Base-by-base conservation (phyloP, 2,888 invertebrate species). In the Thereva unica region DNA sequence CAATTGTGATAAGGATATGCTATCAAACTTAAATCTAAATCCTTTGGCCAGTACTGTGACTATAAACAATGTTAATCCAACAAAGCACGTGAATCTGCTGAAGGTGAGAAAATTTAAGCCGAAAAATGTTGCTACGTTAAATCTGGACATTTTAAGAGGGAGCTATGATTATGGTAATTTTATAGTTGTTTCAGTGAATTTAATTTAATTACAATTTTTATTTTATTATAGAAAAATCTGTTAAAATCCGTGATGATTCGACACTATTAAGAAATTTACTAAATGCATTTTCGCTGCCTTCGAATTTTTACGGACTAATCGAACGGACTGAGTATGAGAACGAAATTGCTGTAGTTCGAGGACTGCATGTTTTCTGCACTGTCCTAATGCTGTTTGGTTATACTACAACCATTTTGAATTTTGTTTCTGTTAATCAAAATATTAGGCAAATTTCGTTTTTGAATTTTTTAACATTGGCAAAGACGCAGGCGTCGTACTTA, bases 331-430 rank as follows among this genome's bases (percentile, higher is more conserved):
- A 35, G 8, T 83, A 84, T 6, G 82, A 80, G 65, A 84, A 84
- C 68, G 84, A 85, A 55, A 71, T 86, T 64, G 79, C 83, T 3
- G 76, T 84, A 7, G 83, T 89, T 52, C 88, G 89, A 72, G 84
- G 85, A 0, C 75, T 89, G 69, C 85, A 86, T 75, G 84, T 88
- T 10, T 74, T 87, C 4, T 85, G 87, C 52, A 86, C 89, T 69
- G 80, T 87, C 53, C 87, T 89, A 85, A 83, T 89, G 6, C 86
- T 89, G 70, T 83, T 86, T 67, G 82, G 86, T 5, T 86, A 88
- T 72, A 84, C 86, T 1, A 82, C 85, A 49, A 84, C 88, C 41
- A 82, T 88, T 10, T 84, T 87, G 23, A 86, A 86, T 75, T 87
- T 88, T 78, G 84, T 88, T 76, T 85, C 76, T 5, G 74, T 72